These are phyloP conservation scores for Gymnopithys bicolor DNA, from an alignment of 2,797 vertebrate genomes.

Conservation along the genomic window DNA sequence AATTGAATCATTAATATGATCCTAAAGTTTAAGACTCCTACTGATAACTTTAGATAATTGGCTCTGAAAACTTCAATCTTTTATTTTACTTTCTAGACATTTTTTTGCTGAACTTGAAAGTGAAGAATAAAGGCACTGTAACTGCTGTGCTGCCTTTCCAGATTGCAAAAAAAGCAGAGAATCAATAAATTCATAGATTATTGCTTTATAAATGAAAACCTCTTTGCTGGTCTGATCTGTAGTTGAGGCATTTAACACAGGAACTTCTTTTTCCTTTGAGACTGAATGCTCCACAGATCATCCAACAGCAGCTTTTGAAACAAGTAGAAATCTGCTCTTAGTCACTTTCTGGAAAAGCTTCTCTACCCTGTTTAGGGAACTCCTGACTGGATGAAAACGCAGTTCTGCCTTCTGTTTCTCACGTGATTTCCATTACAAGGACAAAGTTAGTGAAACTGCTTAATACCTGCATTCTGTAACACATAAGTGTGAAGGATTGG, in stretches of 20 bases:
- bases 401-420: background rate
- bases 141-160: background rate
- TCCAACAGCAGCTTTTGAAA: background rate
- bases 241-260: background rate
- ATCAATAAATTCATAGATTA: background rate
- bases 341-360: background rate
- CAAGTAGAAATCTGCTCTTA: background rate
- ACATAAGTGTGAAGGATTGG: background rate
- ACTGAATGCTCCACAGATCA: background rate
- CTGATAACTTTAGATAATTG: background rate
- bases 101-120: background rate
- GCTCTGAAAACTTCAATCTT: background rate
- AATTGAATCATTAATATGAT: background rate
- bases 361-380: background rate
- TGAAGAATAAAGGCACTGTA: background rate
- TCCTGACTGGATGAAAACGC: background rate
- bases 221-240: background rate
- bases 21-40: background rate
- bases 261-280: background rate
- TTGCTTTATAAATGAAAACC: background rate
- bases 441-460: background rate
- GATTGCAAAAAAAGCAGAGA: background rate
- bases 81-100: background rate
- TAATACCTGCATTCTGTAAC: background rate
- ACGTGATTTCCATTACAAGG: background rate